phyloP scores from a whole-genome alignment of 2,797 vertebrate species.

The Benthosema pterotum region DNA sequence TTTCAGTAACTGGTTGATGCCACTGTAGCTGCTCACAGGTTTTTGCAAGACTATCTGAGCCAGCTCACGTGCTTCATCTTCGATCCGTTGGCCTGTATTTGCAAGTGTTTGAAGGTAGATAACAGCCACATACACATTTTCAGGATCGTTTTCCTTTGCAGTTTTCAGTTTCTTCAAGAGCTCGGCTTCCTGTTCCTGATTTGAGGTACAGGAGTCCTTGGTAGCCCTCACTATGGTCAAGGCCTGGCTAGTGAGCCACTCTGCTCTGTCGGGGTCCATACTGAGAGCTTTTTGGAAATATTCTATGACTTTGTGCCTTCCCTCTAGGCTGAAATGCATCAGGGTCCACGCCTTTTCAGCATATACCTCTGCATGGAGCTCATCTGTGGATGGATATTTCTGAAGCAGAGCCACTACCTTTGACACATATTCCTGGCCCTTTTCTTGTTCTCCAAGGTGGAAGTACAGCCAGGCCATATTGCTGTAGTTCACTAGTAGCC shows the following conservation, averaged over 20 bases:
- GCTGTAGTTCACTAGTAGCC: slow-evolving; percentile 66
- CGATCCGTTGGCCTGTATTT: not conserved
- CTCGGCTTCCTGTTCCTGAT: not conserved
- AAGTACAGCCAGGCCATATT: slow-evolving; percentile 68
- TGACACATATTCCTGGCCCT: slow-evolving; percentile 47
- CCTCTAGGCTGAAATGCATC: slow-evolving; percentile 40
- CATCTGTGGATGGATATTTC: slow-evolving; percentile 47
- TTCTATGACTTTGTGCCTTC: slow-evolving; percentile 28
- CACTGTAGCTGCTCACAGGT: slow-evolving; percentile 51
- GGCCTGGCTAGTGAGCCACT: slow-evolving; percentile 62
- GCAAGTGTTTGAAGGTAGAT: slow-evolving; percentile 41
- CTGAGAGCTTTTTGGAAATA: slow-evolving; percentile 62
- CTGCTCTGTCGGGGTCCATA: slow-evolving; percentile 63
- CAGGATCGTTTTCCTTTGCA: slow-evolving; percentile 51
- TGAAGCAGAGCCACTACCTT: slow-evolving; percentile 36
- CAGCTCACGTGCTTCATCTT: slow-evolving; percentile 35
- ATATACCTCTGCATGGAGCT: slow-evolving; percentile 63
- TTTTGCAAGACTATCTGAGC: slow-evolving; percentile 41
- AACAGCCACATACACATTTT: slow-evolving; percentile 56
- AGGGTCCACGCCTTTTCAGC: slow-evolving; percentile 73
- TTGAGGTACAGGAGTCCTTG: no score
- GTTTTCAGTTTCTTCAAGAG: slow-evolving; percentile 52
- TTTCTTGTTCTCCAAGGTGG: slow-evolving; percentile 22
- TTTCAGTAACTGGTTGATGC: slow-evolving; percentile 42
- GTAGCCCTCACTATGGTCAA: slow-evolving; percentile 14